phyloP scores from a whole-genome alignment of 2,113 vertebrate genomes.

The Catharus bicknelli region DNA sequence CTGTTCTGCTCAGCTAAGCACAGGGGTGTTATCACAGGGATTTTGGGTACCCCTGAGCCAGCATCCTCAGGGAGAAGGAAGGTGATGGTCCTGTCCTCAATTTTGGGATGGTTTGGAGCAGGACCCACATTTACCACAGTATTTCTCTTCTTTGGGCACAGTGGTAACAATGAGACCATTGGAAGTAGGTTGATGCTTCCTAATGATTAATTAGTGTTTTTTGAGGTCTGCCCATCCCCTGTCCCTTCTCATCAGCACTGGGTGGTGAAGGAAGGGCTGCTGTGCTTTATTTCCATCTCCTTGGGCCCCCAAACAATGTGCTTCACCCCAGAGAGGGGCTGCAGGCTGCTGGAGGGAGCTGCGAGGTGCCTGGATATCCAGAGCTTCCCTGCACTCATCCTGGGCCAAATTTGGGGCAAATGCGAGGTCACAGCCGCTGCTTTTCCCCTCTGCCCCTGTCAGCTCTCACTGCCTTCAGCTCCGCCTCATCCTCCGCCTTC shows the following conservation, averaged over 20 bases:
- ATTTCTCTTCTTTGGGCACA: neutral
- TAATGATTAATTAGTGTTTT: neutral
- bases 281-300: neutral
- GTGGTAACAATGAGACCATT: rapidly evolving
- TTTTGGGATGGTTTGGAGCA: neutral
- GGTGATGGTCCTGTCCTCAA: neutral
- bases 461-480: rapidly evolving
- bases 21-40: neutral
- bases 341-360: neutral
- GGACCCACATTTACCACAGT: neutral
- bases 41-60: neutral
- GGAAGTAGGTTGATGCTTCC: neutral
- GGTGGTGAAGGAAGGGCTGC: neutral
- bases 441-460: neutral
- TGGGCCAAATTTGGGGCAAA: neutral
- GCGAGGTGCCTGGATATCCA: rapidly evolving
- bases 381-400: neutral
- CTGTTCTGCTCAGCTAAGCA: neutral
- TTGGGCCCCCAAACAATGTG: rapidly evolving
- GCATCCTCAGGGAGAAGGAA: neutral
- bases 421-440: neutral
- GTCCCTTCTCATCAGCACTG: neutral
- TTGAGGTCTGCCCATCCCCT: neutral
- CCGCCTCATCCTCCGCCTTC: neutral
- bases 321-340: neutral